Conservation (phyloP, 2,888 invertebrate species). For the Formica aserva region DNA sequence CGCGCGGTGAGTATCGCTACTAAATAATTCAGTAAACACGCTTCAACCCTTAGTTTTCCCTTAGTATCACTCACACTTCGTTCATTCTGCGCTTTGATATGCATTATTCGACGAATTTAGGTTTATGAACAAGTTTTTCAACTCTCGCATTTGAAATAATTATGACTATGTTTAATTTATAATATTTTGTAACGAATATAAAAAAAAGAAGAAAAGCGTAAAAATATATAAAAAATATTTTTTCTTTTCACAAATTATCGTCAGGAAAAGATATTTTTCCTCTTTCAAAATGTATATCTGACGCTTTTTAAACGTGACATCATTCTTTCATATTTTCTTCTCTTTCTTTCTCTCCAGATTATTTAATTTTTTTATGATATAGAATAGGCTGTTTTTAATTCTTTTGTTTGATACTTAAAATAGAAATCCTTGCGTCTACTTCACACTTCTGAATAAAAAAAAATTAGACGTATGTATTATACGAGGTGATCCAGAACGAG, state of each 20-base stretch:
- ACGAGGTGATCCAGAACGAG: too few species aligned
- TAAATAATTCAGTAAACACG: constrained; percentile 27
- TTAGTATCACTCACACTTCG: background rate
- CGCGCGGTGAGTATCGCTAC: constrained; percentile 28
- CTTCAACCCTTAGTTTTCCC: background rate
- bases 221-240: background rate
- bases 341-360: background rate
- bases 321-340: background rate
- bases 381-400: background rate
- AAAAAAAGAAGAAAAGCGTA: background rate
- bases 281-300: background rate
- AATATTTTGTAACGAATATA: background rate
- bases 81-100: background rate
- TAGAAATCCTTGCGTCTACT: background rate
- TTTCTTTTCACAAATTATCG: background rate
- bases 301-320: background rate
- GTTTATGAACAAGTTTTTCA: background rate
- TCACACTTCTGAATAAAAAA: background rate
- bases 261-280: background rate
- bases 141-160: background rate
- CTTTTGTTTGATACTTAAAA: background rate
- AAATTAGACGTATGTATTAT: background rate
- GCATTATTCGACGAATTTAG: background rate
- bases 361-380: background rate
- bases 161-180: background rate